Conservation (phyloP, 2,797 vertebrate species). For the Cyclopterus lumpus region DNA sequence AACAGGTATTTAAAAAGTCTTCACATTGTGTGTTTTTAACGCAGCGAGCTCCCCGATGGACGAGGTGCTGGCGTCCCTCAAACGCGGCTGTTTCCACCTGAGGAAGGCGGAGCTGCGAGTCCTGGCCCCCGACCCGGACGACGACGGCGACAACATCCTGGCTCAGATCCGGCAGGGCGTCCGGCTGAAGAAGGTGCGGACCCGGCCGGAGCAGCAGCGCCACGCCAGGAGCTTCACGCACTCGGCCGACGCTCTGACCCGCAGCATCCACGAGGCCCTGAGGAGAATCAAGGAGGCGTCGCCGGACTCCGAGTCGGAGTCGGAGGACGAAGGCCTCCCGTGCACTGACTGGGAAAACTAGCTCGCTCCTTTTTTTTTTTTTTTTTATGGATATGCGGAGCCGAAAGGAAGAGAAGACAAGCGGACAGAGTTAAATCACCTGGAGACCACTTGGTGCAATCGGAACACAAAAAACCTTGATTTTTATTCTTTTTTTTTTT, state of each 20-base stretch:
- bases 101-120: slow-evolving; percentile 95
- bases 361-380: neutral
- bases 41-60: slow-evolving; percentile 98
- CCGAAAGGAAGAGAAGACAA: slow-evolving; percentile 24
- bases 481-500: neutral
- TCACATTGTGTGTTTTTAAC: neutral
- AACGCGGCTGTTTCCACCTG: slow-evolving; percentile 96
- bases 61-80: slow-evolving; percentile 96
- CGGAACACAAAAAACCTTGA: slow-evolving; percentile 45
- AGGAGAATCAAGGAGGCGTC: slow-evolving; percentile 97
- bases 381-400: slow-evolving; percentile 12
- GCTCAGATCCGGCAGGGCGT: slow-evolving; percentile 98
- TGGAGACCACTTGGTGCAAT: slow-evolving; percentile 46
- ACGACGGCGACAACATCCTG: slow-evolving; percentile 96
- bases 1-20: neutral
- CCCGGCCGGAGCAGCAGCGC: slow-evolving; percentile 87
- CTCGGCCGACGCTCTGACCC: slow-evolving; percentile 92
- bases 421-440: slow-evolving; percentile 31
- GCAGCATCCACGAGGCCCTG: slow-evolving; percentile 98
- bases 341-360: slow-evolving; percentile 97
- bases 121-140: slow-evolving; percentile 92
- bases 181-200: slow-evolving; percentile 91
- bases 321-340: slow-evolving; percentile 93
- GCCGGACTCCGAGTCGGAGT: slow-evolving; percentile 96
- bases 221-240: slow-evolving; percentile 85